Evolutionary conservation across 37 sponge, comb jelly and placozoan species (phyloP), one percentile per base, ranked within the genome.

Genomic region (Axinella damicornis): DNA sequence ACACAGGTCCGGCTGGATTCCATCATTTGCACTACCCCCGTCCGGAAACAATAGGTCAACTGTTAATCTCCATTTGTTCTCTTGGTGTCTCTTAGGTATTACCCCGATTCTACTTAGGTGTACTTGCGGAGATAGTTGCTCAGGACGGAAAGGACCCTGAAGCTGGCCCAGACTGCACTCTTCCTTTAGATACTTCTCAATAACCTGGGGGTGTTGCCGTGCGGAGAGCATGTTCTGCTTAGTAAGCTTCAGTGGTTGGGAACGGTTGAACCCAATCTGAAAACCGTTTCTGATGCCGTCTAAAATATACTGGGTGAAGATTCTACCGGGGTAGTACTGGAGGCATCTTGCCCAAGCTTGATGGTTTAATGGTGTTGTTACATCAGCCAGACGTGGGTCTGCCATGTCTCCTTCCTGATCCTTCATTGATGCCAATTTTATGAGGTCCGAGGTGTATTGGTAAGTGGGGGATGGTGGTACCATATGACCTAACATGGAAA

Each of bases 151-250:
- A n/a, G n/a, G n/a, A n/a, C n/a, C n/a, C n/a, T n/a, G n/a, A n/a
- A n/a, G n/a, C n/a, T n/a, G n/a, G 34, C 70, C 70, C 2, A 5
- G 11, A 2, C 4, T 31, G 34, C 2, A 30, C 37, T 69, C 70
- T 12, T 69, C 34, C 34, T 69, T 13, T 4, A 69, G 34, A 31
- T 69, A 31, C 2, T n/a, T 31, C 2, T 69, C 34, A 6, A 69
- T 69, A 13, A 69, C 70, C 27, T 9, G 5, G 34, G 70, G 70
- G 70, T 69, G 70, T 30, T 27, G 25, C 2, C 4, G 2, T 14
- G 62, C 62, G 5, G 70, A 69, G 22, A 9, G 34, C 70, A 69
- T 69, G 12, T 69, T 69, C 34, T 69, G 5, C 34, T 69, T 25
- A 36, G 70, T 5, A 2, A 2, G 12, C 34, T 69, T 35, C 6